These are phyloP conservation scores for Loris lydekkerianus DNA, from an alignment of 2,797 vertebrate species.

Conservation along the genomic window DNA sequence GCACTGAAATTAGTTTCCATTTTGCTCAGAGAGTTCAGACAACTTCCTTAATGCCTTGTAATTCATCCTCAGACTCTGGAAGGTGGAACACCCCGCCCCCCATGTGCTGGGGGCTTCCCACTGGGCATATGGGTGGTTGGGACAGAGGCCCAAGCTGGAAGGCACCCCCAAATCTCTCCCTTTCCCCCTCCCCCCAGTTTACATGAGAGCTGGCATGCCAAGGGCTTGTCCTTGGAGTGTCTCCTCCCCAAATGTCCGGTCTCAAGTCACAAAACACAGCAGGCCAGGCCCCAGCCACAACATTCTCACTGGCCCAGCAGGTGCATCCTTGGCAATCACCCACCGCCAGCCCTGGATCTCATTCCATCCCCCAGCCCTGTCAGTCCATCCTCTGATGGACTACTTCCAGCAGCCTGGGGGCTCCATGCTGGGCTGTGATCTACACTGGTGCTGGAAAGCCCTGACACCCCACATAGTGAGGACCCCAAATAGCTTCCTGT, in stretches of 20 bases:
- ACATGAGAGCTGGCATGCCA: fast-evolving
- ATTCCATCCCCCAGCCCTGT: too few species aligned
- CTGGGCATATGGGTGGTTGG: background rate
- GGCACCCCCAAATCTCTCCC: background rate
- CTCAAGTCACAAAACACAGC: fast-evolving
- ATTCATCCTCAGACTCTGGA: background rate
- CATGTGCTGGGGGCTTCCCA: background rate
- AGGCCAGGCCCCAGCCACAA: fast-evolving
- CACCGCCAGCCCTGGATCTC: too few species aligned
- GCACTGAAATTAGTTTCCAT: background rate
- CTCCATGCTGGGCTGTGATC: background rate
- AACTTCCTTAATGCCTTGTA: background rate
- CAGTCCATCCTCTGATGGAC: background rate
- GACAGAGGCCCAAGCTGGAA: too few species aligned
- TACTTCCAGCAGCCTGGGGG: background rate
- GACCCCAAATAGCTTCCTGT: background rate
- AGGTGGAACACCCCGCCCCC: fast-evolving
- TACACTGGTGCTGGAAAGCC: too few species aligned
- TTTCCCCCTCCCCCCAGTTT: too few species aligned
- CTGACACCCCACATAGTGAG: background rate
- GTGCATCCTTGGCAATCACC: fast-evolving
- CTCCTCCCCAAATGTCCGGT: background rate
- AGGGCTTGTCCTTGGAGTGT: fast-evolving
- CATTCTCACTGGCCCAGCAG: background rate
- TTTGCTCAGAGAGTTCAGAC: background rate